Base-by-base conservation (phyloP, 2,797 vertebrate genomes). In the Acanthiza pusilla region DNA sequence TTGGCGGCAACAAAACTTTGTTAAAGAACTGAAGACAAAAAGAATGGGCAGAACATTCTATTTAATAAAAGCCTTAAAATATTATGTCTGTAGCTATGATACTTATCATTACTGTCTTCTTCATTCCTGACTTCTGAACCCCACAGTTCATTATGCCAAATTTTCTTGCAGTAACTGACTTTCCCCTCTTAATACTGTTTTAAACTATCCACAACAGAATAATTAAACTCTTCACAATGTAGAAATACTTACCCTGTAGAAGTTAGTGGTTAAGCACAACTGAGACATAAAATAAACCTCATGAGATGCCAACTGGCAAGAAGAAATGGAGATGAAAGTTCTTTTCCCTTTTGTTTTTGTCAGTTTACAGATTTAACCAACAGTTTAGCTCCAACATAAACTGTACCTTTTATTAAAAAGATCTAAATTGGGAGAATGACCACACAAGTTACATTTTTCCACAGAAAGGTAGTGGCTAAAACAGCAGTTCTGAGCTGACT, bases 351-450 rank as follows among this genome's bases (percentile, higher is more conserved):
- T 79, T 88, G 53, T 80, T 88, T 89, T 63, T 83, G 58, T 85
- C 88, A 45, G 42, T 91, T 92, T 87, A 92, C 54, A 77, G 75
- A 85, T 83, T 91, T 76, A 77, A 83, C 40, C n/a, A 67, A 88
- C 27, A 55, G 60, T 63, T 81, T 34, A 72, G 42, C 10, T 94
- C 91, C 91, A 96, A 92, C 11, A 67, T 73, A 95, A 96, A 91
- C 74, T 22, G 36, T 27, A 72, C 25, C 53, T 94, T 85, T 89
- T 57, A 91, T 67, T 92, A 67, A 82, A 92, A 86, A 73, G 16
- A 22, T 63, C 81, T 94, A 94, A 94, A 88, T 7, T 84, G 51
- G 66, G 72, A 91, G 51, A 93, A 85, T 58, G 75, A 89, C 78
- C 91, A 87, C 75, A 89, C 66, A 93, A 89, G 78, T 50, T 45